Evolutionary conservation across 1,140 invertebrate genomes (phyloP), one percentile per base, ranked within the genome.

Genomic region (Zaprionus ornatus): DNA sequence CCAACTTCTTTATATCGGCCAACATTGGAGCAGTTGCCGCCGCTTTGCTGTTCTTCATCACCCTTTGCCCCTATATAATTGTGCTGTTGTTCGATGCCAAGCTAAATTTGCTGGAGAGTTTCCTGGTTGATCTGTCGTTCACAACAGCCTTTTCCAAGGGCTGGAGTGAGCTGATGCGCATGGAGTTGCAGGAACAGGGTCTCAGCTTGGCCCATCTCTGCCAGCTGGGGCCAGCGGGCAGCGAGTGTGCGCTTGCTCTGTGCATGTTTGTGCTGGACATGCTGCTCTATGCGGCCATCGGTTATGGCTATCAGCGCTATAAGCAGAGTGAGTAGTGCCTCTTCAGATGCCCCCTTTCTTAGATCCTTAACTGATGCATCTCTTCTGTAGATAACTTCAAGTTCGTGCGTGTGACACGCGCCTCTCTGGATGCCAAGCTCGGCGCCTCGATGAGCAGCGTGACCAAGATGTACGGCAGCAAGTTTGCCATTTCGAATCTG

Each of bases 401-500:
- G 45, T 92, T 92, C 40, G 79, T 83, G 60, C 79, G 82, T 29
- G 90, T 92, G 1, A 40, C 64, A 2, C 80, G 88, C 9, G 79
- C 79, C 7, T 85, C 91, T n/a, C 54, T 92, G 65, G 91, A 92
- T 45, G 67, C 72, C 52, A 88, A 93, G 57, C 77, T 94, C 35
- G 94, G 94, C 15, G 94, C 94, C 9, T 93, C 92, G 15, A 93
- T 95, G 59, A 92, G 93, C 25, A 86, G 80, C 55, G 93, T 94
- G 5, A 91, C 91, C 27, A 94, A 94, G 75, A 81, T 93, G 59
- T 95, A 93, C 68, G 84, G 92, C 74, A 77, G 79, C 61, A 94
- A 93, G 66, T 74, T 73, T 9, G 95, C 95, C 1, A 94, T 98
- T 0, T 95, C 96, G 48, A 95, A 96, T 68, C 94, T 98, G 2